A percentile compares a stretch with the other conserved stretches of the same genome.
These are phyloP conservation scores for Drosophila bipectinata DNA, from an alignment of 1,140 invertebrate genomes.

Conservation along the genomic window DNA sequence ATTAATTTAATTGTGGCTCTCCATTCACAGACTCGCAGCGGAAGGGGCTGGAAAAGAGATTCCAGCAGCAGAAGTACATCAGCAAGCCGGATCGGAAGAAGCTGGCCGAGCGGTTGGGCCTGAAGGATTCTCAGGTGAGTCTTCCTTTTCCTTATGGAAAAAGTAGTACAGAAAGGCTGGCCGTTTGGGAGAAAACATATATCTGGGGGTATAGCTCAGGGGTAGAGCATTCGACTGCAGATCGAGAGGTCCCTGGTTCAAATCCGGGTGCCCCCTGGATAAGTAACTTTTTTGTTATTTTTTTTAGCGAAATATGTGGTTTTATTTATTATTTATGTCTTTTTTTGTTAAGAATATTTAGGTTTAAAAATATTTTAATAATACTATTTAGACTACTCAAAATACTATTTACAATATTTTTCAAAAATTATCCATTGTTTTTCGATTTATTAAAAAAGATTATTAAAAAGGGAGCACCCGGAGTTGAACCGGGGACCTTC, in stretches of 20 bases:
- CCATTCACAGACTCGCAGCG: conserved; percentile 94
- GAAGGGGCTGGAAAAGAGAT: conserved; percentile 96
- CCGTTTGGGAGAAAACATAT: neutral
- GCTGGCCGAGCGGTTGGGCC: conserved; percentile 96
- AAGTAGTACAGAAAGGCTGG: too few relatives aligned
- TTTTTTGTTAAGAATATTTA: too few relatives aligned
- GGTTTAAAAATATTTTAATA: too few relatives aligned
- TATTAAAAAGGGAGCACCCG: neutral
- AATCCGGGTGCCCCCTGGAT: conserved; percentile 94
- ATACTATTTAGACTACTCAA: too few relatives aligned
- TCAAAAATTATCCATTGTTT: too few relatives aligned
- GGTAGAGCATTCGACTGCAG: conserved; percentile 96
- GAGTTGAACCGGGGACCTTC: neutral
- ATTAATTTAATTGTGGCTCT: conserved; percentile 19
- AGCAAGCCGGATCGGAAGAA: conserved; percentile 98
- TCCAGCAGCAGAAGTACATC: conserved; percentile 99
- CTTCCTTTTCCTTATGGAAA: neutral
- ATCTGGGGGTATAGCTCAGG: conserved; percentile 90
- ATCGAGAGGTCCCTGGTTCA: conserved; percentile 96
- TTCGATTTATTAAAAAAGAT: neutral
- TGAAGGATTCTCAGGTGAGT: conserved; percentile 96
- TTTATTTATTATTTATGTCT: too few relatives aligned
- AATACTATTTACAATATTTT: too few relatives aligned
- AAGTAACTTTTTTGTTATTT: neutral
- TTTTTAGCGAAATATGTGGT: too few relatives aligned